Base-by-base conservation (phyloP, 2,888 invertebrate genomes). In the Belgica antarctica region DNA sequence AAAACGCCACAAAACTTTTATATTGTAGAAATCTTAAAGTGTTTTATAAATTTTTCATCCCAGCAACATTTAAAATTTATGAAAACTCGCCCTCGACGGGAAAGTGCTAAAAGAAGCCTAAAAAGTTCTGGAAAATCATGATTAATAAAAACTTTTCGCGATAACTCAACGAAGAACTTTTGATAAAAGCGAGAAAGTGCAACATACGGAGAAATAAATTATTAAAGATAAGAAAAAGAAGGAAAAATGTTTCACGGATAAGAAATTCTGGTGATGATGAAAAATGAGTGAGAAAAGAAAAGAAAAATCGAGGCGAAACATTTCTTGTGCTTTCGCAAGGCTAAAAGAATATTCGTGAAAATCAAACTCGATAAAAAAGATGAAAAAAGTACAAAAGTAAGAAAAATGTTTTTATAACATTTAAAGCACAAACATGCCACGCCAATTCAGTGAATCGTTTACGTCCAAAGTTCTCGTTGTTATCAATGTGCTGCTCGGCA, bases 271-370 rank as follows among this genome's bases (percentile, higher is more conserved):
- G 31, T 12, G 24, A 47, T 25, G n/a, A 68, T 66, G 24, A 36
- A 63, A 63, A 31, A 68, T 68, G 68, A 68, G 68, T 57, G 68
- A 66, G 27, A 68, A 68, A 19, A 17, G 46, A 47, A 41, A 24
- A 57, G 47, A 31, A 34, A 57, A 66, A 10, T 66, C 28, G 12
- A 24, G 27, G 47, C 46, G 22, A 28, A 47, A 66, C 17, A 57
- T 57, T 62, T 34, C 7, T 62, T 34, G 24, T 41, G 41, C 46
- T 63, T 63, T 63, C 46, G 63, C 52, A 17, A 68, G 24, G 57
- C 28, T 57, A 15, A 62, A 62, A 27, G 15, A 66, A 47, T 27
- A 31, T 36, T 24, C 15, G 27, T 31, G n/a, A 28, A 24, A 62
- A 61, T 1, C 15, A 31, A 62, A 62, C 15, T 31, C 15, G 24